A percentile compares a stretch with the other conserved stretches of the same genome.
These are phyloP conservation scores for Pachycephus smyrnensis DNA, from an alignment of 2,888 invertebrate species.

Conservation along the genomic window DNA sequence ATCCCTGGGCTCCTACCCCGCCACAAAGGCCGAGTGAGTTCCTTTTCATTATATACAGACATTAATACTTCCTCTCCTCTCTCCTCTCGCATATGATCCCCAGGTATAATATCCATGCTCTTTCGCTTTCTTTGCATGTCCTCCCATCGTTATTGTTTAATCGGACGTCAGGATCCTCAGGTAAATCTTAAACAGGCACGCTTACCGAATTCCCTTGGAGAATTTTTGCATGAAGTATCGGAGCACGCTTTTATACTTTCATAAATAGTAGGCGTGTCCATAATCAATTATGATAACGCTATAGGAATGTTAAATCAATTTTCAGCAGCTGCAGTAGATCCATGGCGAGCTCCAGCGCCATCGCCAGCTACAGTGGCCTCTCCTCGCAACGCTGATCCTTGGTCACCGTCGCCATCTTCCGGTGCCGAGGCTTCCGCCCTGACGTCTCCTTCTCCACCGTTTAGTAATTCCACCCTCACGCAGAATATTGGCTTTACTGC, in stretches of 20 bases:
- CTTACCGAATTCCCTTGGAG: background rate
- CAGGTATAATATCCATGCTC: slow-evolving; percentile 15
- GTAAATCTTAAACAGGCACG: slow-evolving; percentile 23
- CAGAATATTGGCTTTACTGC: slow-evolving; percentile 53
- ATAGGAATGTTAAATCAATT: slow-evolving; percentile 28
- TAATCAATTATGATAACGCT: background rate
- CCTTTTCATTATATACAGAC: slow-evolving; percentile 4
- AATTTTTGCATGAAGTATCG: background rate
- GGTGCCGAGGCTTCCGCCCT: slow-evolving; percentile 37
- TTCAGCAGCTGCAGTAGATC: slow-evolving; percentile 59
- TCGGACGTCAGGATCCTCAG: slow-evolving; percentile 37
- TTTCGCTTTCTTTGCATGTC: slow-evolving; percentile 38
- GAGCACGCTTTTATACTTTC: background rate
- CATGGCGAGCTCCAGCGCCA: slow-evolving; percentile 55
- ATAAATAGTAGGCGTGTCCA: background rate
- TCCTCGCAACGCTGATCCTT: slow-evolving; percentile 68
- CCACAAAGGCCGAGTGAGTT: slow-evolving; percentile 61
- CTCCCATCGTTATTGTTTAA: slow-evolving; percentile 25
- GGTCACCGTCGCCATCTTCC: slow-evolving; percentile 67
- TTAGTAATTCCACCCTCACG: slow-evolving; percentile 47
- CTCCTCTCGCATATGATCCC: slow-evolving; percentile 20
- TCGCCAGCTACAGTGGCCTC: slow-evolving; percentile 48
- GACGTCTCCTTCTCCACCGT: slow-evolving; percentile 47
- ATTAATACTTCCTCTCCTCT: background rate
- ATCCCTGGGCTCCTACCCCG: slow-evolving; percentile 74